phyloP scores from a whole-genome alignment of 2,113 vertebrate genomes.

The Orycteropus afer region DNA sequence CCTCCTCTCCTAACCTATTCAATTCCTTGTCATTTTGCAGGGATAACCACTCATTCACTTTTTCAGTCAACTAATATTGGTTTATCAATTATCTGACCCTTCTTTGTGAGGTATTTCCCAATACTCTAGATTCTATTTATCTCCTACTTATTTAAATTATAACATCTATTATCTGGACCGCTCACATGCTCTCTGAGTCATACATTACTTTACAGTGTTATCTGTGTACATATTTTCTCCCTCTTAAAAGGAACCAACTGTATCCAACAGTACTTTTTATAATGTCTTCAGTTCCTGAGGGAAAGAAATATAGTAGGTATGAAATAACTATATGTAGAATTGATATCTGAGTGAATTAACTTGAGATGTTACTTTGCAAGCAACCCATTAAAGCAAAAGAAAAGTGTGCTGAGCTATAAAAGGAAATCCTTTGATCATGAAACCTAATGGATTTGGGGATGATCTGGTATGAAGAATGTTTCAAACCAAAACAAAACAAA shows the following conservation, averaged over 20 bases:
- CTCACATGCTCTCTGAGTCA: background rate
- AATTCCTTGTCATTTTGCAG: background rate
- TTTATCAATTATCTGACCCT: background rate
- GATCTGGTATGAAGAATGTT: background rate
- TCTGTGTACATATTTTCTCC: background rate
- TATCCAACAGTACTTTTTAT: background rate
- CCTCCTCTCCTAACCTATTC: background rate
- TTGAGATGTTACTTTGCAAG: background rate
- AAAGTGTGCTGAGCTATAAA: background rate
- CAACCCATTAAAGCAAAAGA: background rate
- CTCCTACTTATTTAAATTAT: background rate
- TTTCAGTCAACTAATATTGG: background rate
- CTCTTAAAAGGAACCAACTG: background rate
- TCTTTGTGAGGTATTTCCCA: background rate
- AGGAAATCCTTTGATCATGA: background rate
- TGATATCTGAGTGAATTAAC: background rate
- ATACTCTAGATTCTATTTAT: background rate
- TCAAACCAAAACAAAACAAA: background rate
- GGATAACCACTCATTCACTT: background rate
- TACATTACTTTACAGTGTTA: background rate
- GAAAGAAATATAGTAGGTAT: background rate
- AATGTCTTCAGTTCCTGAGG: background rate
- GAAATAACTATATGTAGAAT: background rate
- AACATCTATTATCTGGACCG: background rate
- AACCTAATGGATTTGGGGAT: background rate